Evolutionary conservation across 2,113 vertebrate genomes (phyloP).

Genomic region (Carassius auratus): DNA sequence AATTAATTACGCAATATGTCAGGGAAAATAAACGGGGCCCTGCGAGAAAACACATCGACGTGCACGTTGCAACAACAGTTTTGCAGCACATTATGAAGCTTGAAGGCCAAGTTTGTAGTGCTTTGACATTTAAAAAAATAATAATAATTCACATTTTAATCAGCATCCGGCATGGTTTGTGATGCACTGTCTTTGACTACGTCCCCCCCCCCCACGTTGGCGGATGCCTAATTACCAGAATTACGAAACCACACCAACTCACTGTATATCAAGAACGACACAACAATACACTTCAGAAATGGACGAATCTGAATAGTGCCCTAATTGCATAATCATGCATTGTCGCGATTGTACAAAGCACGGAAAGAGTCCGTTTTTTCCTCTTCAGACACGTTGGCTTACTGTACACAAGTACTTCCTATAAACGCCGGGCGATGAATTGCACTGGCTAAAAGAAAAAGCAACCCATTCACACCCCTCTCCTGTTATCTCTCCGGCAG

Average conservation of each 20-base stretch:
- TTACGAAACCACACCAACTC: conserved; percentile 12
- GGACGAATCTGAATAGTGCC: conserved; percentile 1
- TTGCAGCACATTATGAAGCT: too few relatives aligned
- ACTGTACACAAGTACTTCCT: conserved; percentile 57
- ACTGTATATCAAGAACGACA: background rate
- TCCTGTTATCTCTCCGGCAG: conserved; percentile 83
- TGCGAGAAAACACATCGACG: background rate
- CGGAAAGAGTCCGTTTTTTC: background rate
- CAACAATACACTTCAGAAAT: conserved; percentile 19
- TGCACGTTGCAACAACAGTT: background rate
- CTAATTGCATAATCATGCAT: conserved; percentile 39
- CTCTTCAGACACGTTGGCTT: conserved; percentile 37
- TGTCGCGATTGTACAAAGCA: conserved; percentile 7
- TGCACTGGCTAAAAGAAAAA: conserved; percentile 38
- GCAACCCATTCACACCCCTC: conserved; percentile 77
- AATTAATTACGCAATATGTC: conserved; percentile 18
- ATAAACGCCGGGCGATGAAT: conserved; percentile 47
- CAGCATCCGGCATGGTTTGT: background rate
- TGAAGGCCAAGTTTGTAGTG: background rate
- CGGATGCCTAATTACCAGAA: background rate
- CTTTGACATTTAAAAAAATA: background rate
- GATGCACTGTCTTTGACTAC: background rate
- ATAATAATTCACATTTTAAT: conserved; percentile 7
- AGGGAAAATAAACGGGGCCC: background rate
- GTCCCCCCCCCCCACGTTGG: background rate